phyloP scores from a whole-genome alignment of 2,888 invertebrate species.

The Caenorhabditis sp. region DNA sequence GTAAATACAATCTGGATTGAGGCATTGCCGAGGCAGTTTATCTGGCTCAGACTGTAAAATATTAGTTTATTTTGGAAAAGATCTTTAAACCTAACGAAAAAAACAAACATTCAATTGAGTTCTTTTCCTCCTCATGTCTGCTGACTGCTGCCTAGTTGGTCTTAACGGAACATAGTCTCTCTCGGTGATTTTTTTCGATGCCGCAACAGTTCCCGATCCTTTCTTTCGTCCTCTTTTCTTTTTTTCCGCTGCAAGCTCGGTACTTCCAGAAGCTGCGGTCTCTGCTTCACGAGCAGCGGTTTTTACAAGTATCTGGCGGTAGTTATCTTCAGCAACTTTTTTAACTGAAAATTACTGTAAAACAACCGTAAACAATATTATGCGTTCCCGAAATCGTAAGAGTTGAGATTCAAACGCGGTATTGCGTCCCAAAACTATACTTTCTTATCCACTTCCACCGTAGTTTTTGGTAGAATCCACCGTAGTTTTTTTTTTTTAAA shows the following conservation, averaged over 20 bases:
- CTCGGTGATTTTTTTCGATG: conserved; percentile 15
- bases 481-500: too few relatives aligned
- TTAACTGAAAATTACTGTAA: too few relatives aligned
- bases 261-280: background rate
- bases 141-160: conserved; percentile 45
- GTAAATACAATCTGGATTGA: conserved; percentile 92
- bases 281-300: conserved; percentile 21
- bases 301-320: conserved; percentile 38
- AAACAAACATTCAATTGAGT: conserved; percentile 18
- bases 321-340: conserved; percentile 14
- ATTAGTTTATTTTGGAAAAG: conserved; percentile 2
- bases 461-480: too few relatives aligned
- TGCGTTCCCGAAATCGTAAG: too few relatives aligned
- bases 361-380: too few relatives aligned
- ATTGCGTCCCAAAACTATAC: too few relatives aligned
- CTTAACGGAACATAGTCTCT: conserved; percentile 21
- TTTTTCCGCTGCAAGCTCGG: conserved; percentile 16
- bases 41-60: conserved; percentile 3
- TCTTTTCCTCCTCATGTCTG: conserved; percentile 33
- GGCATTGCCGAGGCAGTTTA: conserved; percentile 89
- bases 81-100: too few relatives aligned
- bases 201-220: conserved; percentile 34
- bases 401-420: too few relatives aligned
- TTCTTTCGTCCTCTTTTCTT: conserved; percentile 69
- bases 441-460: too few relatives aligned